phyloP scores from a whole-genome alignment of 2,888 invertebrate genomes.

The Epinotia ramella region DNA sequence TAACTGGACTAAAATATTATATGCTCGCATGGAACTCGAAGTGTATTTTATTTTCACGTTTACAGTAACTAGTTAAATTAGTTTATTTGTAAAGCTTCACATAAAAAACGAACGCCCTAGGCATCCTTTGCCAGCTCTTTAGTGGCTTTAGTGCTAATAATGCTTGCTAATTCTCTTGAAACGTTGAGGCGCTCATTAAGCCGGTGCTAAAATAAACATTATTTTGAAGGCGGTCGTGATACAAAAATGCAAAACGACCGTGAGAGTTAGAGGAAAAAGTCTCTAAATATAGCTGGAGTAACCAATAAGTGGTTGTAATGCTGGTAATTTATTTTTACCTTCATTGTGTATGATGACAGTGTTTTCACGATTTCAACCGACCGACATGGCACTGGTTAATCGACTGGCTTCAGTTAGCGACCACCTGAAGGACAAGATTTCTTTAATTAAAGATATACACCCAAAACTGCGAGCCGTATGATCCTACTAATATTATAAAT shows the following conservation, averaged over 20 bases:
- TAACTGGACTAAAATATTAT: too few species aligned
- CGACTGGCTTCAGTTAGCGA: too few species aligned
- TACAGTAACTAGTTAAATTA: too few species aligned
- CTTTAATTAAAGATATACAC: background rate
- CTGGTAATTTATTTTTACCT: background rate
- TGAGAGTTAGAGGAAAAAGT: background rate
- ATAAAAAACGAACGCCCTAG: too few species aligned
- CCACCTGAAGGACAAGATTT: too few species aligned
- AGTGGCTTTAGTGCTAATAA: slow-evolving; percentile 8
- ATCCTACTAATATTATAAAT: too few species aligned
- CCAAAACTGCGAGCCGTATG: background rate
- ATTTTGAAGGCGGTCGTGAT: slow-evolving; percentile 8
- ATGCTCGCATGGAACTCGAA: too few species aligned
- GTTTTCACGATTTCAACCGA: background rate
- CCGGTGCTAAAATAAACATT: background rate
- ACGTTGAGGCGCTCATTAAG: background rate
- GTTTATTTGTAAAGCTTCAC: too few species aligned
- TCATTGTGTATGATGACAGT: background rate
- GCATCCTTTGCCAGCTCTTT: background rate
- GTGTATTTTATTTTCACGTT: too few species aligned
- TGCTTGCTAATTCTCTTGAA: background rate
- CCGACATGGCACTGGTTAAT: background rate
- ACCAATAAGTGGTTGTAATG: background rate
- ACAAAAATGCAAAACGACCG: slow-evolving; percentile 22
- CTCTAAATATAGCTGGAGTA: background rate